Evolutionary conservation across 2,888 invertebrate genomes (phyloP).

Genomic region (Andrena praecox): DNA sequence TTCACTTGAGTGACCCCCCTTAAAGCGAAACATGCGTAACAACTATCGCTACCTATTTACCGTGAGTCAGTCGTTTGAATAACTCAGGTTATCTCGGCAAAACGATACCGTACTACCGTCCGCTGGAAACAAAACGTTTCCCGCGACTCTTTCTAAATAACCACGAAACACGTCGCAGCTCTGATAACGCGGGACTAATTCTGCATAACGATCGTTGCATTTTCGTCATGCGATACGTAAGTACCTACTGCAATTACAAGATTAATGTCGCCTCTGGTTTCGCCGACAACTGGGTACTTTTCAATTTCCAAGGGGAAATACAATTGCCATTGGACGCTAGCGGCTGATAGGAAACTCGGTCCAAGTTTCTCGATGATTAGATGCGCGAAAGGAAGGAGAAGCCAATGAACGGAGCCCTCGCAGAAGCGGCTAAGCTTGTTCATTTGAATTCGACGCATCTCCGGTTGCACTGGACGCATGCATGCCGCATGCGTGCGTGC

Average conservation of each 20-base stretch:
- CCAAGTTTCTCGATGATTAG: slow-evolving; percentile 16
- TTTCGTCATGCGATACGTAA: background rate
- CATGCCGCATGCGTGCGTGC: slow-evolving; percentile 67
- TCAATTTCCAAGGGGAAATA: no score
- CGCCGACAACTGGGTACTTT: no score
- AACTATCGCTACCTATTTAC: slow-evolving; percentile 42
- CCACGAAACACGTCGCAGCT: background rate
- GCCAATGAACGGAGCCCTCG: slow-evolving; percentile 46
- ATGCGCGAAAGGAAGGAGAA: slow-evolving; percentile 32
- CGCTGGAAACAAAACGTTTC: slow-evolving; percentile 7
- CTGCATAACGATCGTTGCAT: background rate
- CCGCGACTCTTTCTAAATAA: slow-evolving; percentile 3
- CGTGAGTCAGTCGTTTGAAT: slow-evolving; percentile 51
- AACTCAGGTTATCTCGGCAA: slow-evolving; percentile 46
- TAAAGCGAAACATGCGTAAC: slow-evolving; percentile 29
- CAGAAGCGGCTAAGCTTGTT: slow-evolving; percentile 57
- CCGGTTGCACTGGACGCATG: slow-evolving; percentile 64
- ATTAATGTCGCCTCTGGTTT: background rate
- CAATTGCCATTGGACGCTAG: background rate
- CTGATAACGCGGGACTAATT: background rate
- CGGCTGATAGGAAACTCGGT: background rate
- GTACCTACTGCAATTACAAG: background rate
- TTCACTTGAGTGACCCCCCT: no score
- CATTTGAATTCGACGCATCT: slow-evolving; percentile 74
- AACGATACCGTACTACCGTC: slow-evolving; percentile 25